These are phyloP conservation scores for Formica aserva DNA, from an alignment of 2,888 invertebrate genomes.

Conservation along the genomic window DNA sequence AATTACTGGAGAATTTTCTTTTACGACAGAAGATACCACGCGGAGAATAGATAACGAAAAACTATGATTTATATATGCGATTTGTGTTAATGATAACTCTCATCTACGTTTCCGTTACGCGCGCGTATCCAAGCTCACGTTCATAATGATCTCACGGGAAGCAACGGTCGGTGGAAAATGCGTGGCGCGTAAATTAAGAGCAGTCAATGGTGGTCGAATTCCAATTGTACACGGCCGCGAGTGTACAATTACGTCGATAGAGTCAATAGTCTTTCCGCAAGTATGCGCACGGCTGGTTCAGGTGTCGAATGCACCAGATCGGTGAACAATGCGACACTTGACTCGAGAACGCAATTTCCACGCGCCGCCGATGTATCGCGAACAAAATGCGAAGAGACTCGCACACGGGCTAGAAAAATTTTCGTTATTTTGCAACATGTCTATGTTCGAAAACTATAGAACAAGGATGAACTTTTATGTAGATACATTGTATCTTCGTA, in stretches of 20 bases:
- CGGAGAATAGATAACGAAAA: background rate
- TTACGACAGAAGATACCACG: background rate
- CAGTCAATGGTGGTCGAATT: constrained; percentile 43
- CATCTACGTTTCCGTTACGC: background rate
- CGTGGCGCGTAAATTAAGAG: constrained; percentile 47
- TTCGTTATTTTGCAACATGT: constrained; percentile 23
- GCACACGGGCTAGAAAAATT: constrained; percentile 23
- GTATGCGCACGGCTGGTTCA: constrained; percentile 56
- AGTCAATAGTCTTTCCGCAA: constrained; percentile 50
- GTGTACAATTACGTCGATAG: constrained; percentile 60
- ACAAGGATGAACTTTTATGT: background rate
- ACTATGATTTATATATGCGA: background rate
- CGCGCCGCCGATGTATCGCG: background rate
- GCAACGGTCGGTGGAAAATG: constrained; percentile 43
- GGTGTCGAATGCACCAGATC: constrained; percentile 61
- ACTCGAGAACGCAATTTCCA: constrained; percentile 57
- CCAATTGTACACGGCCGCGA: constrained; percentile 52
- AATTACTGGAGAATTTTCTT: background rate
- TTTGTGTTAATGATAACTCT: background rate
- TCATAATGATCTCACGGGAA: constrained; percentile 27
- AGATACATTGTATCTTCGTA: background rate
- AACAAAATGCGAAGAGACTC: constrained; percentile 49
- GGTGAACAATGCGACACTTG: constrained; percentile 58
- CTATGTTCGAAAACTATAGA: background rate
- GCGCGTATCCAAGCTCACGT: background rate